Base-by-base conservation (phyloP, 1,140 invertebrate species). In the Asbolus verrucosus region DNA sequence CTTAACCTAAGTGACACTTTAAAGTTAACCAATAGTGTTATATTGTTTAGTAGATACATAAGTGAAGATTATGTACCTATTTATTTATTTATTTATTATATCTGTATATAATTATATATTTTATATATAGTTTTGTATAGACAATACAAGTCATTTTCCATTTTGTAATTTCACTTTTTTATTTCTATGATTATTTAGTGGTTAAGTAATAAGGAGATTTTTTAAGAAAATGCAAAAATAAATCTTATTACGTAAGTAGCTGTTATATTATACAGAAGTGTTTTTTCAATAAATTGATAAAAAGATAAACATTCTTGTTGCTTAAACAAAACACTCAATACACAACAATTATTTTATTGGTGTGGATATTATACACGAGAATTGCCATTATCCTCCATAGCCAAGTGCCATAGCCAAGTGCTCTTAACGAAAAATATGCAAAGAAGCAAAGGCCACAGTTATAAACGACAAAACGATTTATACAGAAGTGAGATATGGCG, bases 361-460 rank as follows among this genome's bases (percentile, higher is more conserved):
- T n/a, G n/a, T n/a, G n/a, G n/a, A n/a, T n/a, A n/a, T n/a, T n/a
- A n/a, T n/a, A n/a, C n/a, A n/a, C n/a, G n/a, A n/a, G n/a, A n/a
- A n/a, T n/a, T n/a, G n/a, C n/a, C n/a, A n/a, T n/a, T n/a, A n/a
- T n/a, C n/a, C n/a, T n/a, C n/a, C n/a, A n/a, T n/a, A n/a, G n/a
- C n/a, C n/a, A n/a, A n/a, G n/a, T n/a, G n/a, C 46, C 46, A 54
- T n/a, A 27, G 8, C 24, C 15, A 4, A 65, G 14, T 15, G 31
- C 16, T 13, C 41, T 65, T 5, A 43, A 15, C 1, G 66, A 31
- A 60, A 70, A 73, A 13, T 63, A 67, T 6, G 67, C 21, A 41
- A 54, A 73, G 24, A 73, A 66, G 24, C 71, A 67, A 6, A 73
- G 11, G 15, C 46, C 71, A 38, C 67, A 73, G 30, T 73, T 73